Percentiles rank a stretch among this genome's conserved stretches.
Conservation (phyloP, 2,113 vertebrate species). For the Stegastes partitus region DNA sequence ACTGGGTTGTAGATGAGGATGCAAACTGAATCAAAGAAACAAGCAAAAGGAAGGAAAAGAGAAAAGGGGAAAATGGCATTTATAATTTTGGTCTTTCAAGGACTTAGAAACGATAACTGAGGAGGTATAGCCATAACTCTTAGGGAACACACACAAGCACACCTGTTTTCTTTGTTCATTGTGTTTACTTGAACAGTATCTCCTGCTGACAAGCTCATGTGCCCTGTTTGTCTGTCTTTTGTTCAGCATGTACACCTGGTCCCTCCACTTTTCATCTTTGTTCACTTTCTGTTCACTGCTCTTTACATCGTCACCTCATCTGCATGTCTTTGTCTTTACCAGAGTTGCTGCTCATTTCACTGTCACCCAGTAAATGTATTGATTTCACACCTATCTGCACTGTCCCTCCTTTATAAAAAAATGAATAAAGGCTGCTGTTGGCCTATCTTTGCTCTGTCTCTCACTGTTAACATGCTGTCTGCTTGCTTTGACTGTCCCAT, state of each 20-base stretch:
- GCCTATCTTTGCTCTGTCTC: conserved; percentile 39
- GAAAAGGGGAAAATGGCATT: not conserved
- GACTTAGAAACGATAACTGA: conserved; percentile 3
- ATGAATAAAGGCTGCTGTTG: conserved; percentile 70
- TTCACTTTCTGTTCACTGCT: conserved; percentile 29
- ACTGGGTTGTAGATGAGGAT: conserved; percentile 39
- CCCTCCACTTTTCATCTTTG: conserved; percentile 27
- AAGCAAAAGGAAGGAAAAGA: not conserved
- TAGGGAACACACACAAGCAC: conserved; percentile 7
- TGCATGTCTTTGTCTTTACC: conserved; percentile 56
- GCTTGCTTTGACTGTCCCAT: conserved; percentile 46
- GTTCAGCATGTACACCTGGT: conserved; percentile 43
- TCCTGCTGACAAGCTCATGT: conserved; percentile 32
- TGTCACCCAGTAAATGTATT: conserved; percentile 52
- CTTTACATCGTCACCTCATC: conserved; percentile 59
- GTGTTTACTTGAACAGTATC: conserved; percentile 29
- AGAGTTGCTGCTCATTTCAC: conserved; percentile 14
- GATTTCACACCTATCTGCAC: conserved; percentile 5
- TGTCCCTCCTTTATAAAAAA: conserved; percentile 52
- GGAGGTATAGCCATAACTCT: not conserved
- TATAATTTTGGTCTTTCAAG: conserved; percentile 7
- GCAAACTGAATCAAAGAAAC: conserved; percentile 29
- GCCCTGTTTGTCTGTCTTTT: conserved; percentile 32
- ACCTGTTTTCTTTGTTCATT: conserved; percentile 35
- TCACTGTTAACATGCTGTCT: conserved; percentile 41